phyloP scores from a whole-genome alignment of 2,113 vertebrate genomes.

The Vidua macroura region DNA sequence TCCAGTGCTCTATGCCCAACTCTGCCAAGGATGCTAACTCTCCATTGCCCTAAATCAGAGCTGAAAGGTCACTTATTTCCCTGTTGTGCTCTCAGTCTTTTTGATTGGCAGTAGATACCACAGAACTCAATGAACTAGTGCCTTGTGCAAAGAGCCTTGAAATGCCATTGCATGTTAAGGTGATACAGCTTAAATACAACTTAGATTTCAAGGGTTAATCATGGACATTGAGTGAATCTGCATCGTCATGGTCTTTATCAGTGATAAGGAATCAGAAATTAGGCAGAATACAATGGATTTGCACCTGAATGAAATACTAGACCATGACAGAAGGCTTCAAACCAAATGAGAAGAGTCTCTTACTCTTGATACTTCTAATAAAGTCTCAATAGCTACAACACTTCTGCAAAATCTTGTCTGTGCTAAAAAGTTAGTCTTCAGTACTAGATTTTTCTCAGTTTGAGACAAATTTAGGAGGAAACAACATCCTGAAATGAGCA shows the following conservation, averaged over 20 bases:
- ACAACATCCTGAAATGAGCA: fast-evolving
- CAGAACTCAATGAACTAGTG: not conserved
- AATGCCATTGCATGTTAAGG: not conserved
- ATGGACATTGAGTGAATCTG: not conserved
- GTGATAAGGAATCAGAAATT: not conserved
- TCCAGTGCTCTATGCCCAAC: not conserved
- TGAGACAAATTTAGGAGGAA: not conserved
- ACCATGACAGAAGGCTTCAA: not conserved
- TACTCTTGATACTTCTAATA: not conserved
- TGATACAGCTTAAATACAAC: not conserved
- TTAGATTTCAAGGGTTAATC: not conserved
- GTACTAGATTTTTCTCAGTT: not conserved
- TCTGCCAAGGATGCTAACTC: not conserved
- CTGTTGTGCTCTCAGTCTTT: not conserved
- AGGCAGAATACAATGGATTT: not conserved
- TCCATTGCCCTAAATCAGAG: not conserved
- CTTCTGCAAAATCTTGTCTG: not conserved
- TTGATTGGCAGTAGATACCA: not conserved
- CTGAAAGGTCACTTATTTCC: not conserved
- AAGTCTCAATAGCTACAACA: not conserved
- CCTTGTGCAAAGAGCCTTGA: not conserved
- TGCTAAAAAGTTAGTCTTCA: not conserved
- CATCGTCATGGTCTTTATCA: not conserved
- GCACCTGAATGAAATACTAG: not conserved
- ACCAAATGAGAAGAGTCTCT: not conserved